A percentile compares a stretch with the other conserved stretches of the same genome.
These are phyloP conservation scores for Hymenopus coronatus DNA, from an alignment of 2,888 invertebrate species.

Conservation along the genomic window DNA sequence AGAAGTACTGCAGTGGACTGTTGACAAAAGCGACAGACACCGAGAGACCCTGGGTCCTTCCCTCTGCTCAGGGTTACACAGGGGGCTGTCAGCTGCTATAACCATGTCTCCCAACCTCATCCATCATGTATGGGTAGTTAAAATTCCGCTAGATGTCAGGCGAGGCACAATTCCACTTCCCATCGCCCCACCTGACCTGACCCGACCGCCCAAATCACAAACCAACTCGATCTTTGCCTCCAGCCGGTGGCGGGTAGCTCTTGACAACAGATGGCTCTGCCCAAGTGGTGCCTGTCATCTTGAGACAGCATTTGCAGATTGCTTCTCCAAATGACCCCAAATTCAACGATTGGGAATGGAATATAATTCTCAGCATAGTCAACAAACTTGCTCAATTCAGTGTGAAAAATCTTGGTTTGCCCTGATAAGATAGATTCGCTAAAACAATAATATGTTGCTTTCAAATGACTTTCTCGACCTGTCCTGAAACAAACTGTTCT, in stretches of 20 bases:
- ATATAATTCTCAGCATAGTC: too few species aligned
- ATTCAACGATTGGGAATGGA: too few species aligned
- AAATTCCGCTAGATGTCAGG: constrained; percentile 13
- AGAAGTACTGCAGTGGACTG: not conserved
- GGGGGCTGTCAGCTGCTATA: not conserved
- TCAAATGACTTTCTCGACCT: too few species aligned
- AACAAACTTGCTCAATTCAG: too few species aligned
- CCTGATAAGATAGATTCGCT: too few species aligned
- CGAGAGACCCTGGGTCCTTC: not conserved
- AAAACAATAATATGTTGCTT: too few species aligned
- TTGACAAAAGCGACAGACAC: not conserved
- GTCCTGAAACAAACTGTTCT: too few species aligned
- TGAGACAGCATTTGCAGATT: too few species aligned
- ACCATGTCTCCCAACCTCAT: constrained; percentile 2
- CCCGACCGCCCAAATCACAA: not conserved
- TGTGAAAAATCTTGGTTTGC: too few species aligned
- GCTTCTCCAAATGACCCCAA: too few species aligned
- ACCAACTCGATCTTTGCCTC: not conserved
- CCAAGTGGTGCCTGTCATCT: too few species aligned
- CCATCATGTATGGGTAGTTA: constrained; percentile 18
- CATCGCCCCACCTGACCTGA: not conserved
- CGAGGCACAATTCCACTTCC: not conserved
- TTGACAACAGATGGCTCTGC: not conserved
- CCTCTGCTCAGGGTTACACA: not conserved
- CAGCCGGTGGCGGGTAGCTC: not conserved